Base-by-base conservation (phyloP, 2,888 invertebrate species). In the Stenurella melanura region DNA sequence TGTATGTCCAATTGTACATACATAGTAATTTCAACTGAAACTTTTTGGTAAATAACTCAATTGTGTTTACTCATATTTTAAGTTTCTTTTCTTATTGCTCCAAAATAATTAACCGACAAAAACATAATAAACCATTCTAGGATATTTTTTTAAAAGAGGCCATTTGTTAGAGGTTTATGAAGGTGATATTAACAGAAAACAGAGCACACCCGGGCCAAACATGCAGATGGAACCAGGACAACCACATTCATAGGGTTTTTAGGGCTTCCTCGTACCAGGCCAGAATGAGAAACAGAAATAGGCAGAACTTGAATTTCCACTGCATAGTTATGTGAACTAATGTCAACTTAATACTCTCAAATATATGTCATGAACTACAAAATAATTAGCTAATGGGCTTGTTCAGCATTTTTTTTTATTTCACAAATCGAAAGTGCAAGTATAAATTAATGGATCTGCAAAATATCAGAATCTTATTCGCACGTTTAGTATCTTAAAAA, bases 121-220 rank as follows among this genome's bases (percentile, higher is more conserved):
- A 54, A 61, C 61, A 54, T n/a, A 60, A 60, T 54, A 61, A 71
- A 61, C 50, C 19, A 61, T 21, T 61, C 61, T 42, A 18, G 18
- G 38, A 42, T 19, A 0, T 42, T 38, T 60, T 60, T 71, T 50
- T 11, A 18, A 71, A 61, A 50, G 30, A 60, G 71, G 42, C 71
- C 71, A 38, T 71, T 58, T 71, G 71, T 71, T 61, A 34, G 21
- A 38, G 50, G 50, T 71, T 38, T 61, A 71, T 71, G 71, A 58
- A 61, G 61, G 71, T 61, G 60, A 71, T 71, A 70, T 58, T 58
- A 71, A 71, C 71, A 71, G 71, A 71, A 71, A 71, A 71, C 71
- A 71, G 71, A 71, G 54, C 18, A 71, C 61, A 71, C 71, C 71
- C 61, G 71, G 71, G 19, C 71, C 71, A 50, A 61, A 54, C 50